These are phyloP conservation scores for Enhydra lutris DNA, from an alignment of 2,113 vertebrate genomes.

Conservation along the genomic window DNA sequence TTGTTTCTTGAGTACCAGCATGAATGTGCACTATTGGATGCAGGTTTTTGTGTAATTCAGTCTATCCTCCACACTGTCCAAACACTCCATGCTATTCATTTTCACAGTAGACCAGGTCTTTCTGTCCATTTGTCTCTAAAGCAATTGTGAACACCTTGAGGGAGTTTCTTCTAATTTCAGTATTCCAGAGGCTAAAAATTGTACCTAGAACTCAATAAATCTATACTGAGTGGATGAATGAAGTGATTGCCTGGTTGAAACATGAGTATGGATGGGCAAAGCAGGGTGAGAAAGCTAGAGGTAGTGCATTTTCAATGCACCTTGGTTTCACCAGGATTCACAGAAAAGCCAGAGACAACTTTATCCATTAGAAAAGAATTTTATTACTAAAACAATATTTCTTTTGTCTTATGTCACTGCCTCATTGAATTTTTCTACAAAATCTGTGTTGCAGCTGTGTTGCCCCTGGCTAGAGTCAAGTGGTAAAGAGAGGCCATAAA, in stretches of 20 bases:
- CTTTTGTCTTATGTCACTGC: not conserved
- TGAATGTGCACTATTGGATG: not conserved
- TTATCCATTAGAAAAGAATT: conserved; percentile 52
- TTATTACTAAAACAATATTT: conserved; percentile 30
- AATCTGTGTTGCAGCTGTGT: not conserved
- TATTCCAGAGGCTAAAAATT: not conserved
- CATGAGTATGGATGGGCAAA: not conserved
- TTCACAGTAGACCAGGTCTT: not conserved
- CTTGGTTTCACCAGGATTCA: conserved; percentile 12
- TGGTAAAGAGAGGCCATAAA: not conserved
- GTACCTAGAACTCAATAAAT: not conserved
- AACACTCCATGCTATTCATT: not conserved
- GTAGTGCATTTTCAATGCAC: not conserved
- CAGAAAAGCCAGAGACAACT: conserved; percentile 7
- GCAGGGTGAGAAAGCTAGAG: not conserved
- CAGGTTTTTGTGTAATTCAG: not conserved
- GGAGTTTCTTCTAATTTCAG: conserved; percentile 25
- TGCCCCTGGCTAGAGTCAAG: not conserved
- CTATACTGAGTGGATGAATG: not conserved
- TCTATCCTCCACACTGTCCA: not conserved
- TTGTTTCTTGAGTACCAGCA: not conserved
- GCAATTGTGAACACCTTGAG: not conserved
- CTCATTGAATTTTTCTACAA: conserved; percentile 32
- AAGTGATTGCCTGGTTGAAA: not conserved
- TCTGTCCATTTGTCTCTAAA: not conserved